A percentile compares a stretch with the other conserved stretches of the same genome.
These are phyloP conservation scores for Cheiracanthium punctorium DNA, from an alignment of 2,888 invertebrate genomes.

Conservation along the genomic window DNA sequence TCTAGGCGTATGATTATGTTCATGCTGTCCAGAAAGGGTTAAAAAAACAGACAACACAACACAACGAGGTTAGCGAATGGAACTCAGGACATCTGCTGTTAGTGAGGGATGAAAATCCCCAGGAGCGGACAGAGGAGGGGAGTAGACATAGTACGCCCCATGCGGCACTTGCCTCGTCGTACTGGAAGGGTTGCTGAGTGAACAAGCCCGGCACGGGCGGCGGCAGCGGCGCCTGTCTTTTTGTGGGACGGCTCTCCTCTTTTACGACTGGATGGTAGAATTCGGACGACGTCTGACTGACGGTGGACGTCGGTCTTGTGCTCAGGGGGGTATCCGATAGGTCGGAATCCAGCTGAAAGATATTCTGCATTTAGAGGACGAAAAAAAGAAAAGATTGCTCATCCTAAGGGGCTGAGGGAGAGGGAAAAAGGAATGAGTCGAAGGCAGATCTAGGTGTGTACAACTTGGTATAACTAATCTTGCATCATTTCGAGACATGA, in stretches of 20 bases:
- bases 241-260: slow-evolving; percentile 46
- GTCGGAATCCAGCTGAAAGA: background rate
- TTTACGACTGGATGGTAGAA: slow-evolving; percentile 44
- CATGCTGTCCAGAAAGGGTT: too few species aligned
- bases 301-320: slow-evolving; percentile 37
- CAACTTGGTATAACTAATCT: too few species aligned
- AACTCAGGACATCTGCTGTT: background rate
- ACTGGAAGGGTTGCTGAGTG: background rate
- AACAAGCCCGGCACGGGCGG: slow-evolving; percentile 22
- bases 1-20: too few species aligned
- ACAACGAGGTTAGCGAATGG: background rate
- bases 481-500: too few species aligned
- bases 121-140: too few species aligned
- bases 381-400: background rate
- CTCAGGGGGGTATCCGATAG: slow-evolving; percentile 31
- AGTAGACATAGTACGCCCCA: slow-evolving; percentile 22
- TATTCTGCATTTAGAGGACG: background rate
- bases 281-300: slow-evolving; percentile 56
- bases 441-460: too few species aligned
- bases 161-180: slow-evolving; percentile 59
- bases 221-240: background rate
- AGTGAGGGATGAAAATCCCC: too few species aligned
- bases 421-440: too few species aligned
- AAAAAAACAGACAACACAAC: too few species aligned
- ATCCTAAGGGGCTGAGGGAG: background rate